Evolutionary conservation across 2,113 vertebrate species (phyloP), one percentile per base, ranked within the genome.

Genomic region (Montifringilla adamsi): DNA sequence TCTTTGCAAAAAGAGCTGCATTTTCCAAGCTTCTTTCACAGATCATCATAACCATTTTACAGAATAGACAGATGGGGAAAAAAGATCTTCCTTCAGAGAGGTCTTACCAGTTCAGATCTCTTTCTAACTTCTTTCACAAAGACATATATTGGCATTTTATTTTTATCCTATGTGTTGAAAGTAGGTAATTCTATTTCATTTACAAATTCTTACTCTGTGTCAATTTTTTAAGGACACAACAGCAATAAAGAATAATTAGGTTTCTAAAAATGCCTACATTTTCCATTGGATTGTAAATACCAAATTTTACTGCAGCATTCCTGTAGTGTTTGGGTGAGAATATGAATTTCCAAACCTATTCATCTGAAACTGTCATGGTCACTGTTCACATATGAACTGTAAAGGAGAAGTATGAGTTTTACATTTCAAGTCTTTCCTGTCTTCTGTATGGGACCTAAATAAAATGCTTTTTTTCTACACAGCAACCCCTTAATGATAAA

Each of bases 141-240:
- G 10, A 24, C 6, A 17, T 31, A 28, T 4, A 28, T 53, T 77
- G 31, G 10, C 2, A 4, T 1, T 2, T 35, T 26, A 7, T 58
- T 67, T 53, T 46, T 12, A 44, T 66, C 5, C 10, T 46, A 9
- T 6, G 3, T 7, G 6, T 26, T 92, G 19, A 26, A 89, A 73
- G 66, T 37, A 67, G 1, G 5, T 31, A 4, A 69, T 62, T 72
- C 16, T 33, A 5, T 60, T 69, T 73, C 4, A 64, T 47, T 72
- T 60, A 33, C 3, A 46, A 35, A 22, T 56, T 58, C 44, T 92
- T 73, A 13, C 3, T 58, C 20, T 7, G 7, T 60, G 8, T 41
- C 44, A 72, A 27, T 4, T 5, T 33, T 46, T 86, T 81, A 60
- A 73, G n/a, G 17, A 41, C 28, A n/a, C 13, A 66, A n/a, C 33